Conservation (phyloP, 1,140 invertebrate genomes). For the Mycetomoellerius zeteki region DNA sequence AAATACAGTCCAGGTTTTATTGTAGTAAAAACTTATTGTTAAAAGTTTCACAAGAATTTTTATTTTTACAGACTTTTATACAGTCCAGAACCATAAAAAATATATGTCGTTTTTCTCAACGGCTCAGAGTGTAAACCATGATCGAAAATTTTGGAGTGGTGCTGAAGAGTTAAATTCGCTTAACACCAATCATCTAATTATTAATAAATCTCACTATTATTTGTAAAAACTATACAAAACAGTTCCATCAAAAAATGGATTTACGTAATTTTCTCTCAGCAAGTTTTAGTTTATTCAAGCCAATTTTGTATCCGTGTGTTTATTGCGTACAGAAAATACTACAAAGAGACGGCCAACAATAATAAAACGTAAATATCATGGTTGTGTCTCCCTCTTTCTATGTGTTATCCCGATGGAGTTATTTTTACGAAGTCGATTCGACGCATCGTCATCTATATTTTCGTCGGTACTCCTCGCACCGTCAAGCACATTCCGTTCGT, state of each 20-base stretch:
- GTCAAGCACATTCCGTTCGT: neutral
- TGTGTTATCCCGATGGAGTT: neutral
- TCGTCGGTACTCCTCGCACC: neutral
- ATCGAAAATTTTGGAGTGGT: no score
- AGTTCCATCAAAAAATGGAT: slow-evolving; percentile 15
- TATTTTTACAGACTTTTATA: no score
- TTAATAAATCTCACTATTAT: neutral
- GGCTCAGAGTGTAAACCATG: no score
- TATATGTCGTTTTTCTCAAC: no score
- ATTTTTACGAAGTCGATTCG: slow-evolving; percentile 32
- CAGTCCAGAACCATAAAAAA: no score
- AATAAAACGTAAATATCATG: slow-evolving; percentile 40
- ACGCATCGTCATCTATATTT: slow-evolving; percentile 18
- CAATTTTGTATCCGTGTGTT: neutral
- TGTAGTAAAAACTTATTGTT: no score
- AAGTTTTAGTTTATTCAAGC: slow-evolving; percentile 30
- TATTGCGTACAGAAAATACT: slow-evolving; percentile 22
- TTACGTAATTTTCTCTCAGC: slow-evolving; percentile 24
- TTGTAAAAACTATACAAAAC: neutral
- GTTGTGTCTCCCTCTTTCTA: neutral
- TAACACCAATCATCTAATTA: neutral
- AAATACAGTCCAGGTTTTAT: no score
- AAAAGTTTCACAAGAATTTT: no score
- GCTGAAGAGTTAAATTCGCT: neutral
- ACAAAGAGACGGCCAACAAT: slow-evolving; percentile 11